Evolutionary conservation across 37 sponge, comb jelly and placozoan species (phyloP).

Genomic region (Theonella swinhoei): DNA sequence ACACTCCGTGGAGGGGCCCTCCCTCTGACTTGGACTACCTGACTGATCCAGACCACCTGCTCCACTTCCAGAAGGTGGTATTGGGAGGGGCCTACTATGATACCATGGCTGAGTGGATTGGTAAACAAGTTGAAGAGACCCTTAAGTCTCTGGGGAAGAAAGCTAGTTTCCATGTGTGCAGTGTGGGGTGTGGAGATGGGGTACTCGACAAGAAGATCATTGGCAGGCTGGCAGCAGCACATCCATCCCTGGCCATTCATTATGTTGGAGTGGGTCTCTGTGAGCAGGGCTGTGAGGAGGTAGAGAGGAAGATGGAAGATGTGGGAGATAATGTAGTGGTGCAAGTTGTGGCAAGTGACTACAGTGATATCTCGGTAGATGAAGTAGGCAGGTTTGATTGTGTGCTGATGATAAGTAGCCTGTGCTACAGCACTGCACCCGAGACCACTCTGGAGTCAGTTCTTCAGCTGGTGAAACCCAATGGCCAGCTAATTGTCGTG

Average conservation of each 20-base stretch:
- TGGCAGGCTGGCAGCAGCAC: background rate
- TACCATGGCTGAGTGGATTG: background rate
- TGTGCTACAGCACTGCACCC: constrained; percentile 16
- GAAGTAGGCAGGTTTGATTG: constrained; percentile 14
- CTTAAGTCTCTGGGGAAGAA: background rate
- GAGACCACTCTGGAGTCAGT: constrained; percentile 11
- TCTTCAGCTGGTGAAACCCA: constrained; percentile 15
- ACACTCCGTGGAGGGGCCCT: constrained; percentile 29
- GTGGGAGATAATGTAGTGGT: constrained; percentile 7
- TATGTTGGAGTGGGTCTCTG: constrained; percentile 14
- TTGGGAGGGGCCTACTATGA: constrained; percentile 13
- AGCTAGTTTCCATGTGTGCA: constrained; percentile 2
- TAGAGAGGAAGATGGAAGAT: constrained; percentile 6
- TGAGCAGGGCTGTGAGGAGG: constrained; percentile 44
- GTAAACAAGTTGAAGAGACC: background rate
- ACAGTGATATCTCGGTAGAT: constrained; percentile 19
- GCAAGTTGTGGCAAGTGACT: background rate
- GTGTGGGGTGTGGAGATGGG: constrained; percentile 52
- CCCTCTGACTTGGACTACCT: constrained; percentile 43
- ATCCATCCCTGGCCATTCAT: background rate
- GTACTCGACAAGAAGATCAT: constrained; percentile 23
- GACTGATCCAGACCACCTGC: constrained; percentile 11
- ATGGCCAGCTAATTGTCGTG: constrained; percentile 37
- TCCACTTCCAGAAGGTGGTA: constrained; percentile 10
- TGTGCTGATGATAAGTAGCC: constrained; percentile 38